phyloP scores from a whole-genome alignment of 2,797 vertebrate genomes.

The Coluber constrictor region DNA sequence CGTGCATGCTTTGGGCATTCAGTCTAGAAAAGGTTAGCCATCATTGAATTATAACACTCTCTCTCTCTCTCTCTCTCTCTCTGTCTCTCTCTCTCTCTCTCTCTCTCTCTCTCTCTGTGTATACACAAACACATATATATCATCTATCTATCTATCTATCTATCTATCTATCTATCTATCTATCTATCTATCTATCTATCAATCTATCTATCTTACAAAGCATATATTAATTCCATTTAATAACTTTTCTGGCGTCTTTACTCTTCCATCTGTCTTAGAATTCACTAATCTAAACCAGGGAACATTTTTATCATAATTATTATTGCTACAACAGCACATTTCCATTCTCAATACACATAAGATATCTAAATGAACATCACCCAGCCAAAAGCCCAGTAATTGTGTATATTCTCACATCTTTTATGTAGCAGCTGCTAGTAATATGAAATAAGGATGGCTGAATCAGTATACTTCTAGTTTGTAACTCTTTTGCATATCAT shows the following conservation, averaged over 20 bases:
- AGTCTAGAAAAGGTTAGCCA: too few species aligned
- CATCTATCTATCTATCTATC: too few species aligned
- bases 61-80: too few species aligned
- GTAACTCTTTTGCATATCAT: background rate
- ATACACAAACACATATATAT: too few species aligned
- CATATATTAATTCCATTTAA: background rate
- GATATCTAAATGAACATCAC: background rate
- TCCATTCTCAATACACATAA: background rate
- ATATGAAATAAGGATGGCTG: background rate
- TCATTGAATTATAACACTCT: too few species aligned
- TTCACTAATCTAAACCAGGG: background rate
- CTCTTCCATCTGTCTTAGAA: background rate
- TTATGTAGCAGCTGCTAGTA: background rate
- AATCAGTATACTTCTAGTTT: background rate
- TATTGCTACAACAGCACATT: background rate
- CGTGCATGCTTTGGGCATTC: too few species aligned
- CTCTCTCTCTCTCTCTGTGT: too few species aligned
- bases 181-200: background rate
- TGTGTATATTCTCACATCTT: background rate
- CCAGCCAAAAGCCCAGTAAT: background rate
- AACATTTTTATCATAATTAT: background rate
- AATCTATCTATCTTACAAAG: background rate
- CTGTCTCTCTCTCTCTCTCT: too few species aligned
- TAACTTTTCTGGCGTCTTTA: background rate
- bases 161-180: background rate